Percentiles rank a stretch among this genome's conserved stretches.
Conservation (phyloP, 2,797 vertebrate genomes). For the Anas flavirostris region DNA sequence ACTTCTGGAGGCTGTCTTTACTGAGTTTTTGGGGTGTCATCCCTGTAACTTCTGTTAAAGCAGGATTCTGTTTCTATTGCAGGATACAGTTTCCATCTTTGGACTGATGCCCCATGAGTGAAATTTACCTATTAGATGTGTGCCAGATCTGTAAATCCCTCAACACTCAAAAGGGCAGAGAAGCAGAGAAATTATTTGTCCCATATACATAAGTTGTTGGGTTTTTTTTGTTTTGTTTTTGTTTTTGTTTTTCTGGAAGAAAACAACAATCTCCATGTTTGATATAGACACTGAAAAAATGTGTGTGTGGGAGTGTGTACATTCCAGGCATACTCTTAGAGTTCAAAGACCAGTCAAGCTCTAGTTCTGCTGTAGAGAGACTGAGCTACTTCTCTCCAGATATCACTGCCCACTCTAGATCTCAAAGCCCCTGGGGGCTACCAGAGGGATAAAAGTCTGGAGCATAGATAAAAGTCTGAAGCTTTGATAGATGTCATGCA, state of each 20-base stretch:
- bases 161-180: background rate
- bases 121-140: background rate
- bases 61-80: background rate
- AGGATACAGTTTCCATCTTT: background rate
- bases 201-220: background rate
- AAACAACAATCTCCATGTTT: accelerated
- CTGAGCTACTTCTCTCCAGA: background rate
- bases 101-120: background rate
- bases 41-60: accelerated
- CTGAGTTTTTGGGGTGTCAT: background rate
- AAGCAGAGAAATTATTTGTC: background rate
- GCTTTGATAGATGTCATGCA: background rate
- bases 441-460: background rate
- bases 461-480: background rate
- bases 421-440: background rate
- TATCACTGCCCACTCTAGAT: background rate
- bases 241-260: background rate
- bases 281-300: background rate
- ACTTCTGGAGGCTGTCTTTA: background rate
- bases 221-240: no score
- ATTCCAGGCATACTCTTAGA: background rate
- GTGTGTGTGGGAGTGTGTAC: background rate
- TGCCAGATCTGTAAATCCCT: background rate
- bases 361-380: background rate
- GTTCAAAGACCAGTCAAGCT: background rate